Evolutionary conservation across 2,113 vertebrate genomes (phyloP).

Genomic region (Cnemophilus loriae): DNA sequence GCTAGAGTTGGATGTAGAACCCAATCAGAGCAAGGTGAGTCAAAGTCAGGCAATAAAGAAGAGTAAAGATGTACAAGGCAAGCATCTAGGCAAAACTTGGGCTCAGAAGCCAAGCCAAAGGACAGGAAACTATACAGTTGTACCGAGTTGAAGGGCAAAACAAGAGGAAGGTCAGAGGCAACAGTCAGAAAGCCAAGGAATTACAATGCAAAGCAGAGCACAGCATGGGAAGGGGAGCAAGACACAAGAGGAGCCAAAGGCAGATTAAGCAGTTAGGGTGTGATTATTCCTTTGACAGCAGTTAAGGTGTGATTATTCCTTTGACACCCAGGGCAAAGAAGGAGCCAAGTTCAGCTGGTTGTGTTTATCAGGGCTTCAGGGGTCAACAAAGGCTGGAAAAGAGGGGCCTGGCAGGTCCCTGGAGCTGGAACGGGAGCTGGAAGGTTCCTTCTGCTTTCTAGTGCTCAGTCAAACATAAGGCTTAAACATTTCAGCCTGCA

Average conservation of each 20-base stretch:
- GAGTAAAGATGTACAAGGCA: not conserved
- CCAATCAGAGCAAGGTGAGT: not conserved
- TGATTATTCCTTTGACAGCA: too few relatives aligned
- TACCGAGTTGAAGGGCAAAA: not conserved
- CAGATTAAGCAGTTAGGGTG: not conserved
- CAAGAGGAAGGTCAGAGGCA: not conserved
- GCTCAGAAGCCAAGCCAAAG: not conserved
- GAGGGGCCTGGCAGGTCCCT: not conserved
- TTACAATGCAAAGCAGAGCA: not conserved
- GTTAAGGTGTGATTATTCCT: not conserved
- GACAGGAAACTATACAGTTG: not conserved
- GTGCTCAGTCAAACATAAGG: not conserved
- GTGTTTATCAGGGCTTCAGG: not conserved
- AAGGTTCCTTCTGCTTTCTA: not conserved
- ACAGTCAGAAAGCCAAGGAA: not conserved
- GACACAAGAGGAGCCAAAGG: not conserved
- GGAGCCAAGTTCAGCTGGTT: not conserved
- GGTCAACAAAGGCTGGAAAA: not conserved
- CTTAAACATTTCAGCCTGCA: not conserved
- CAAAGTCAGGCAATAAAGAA: not conserved
- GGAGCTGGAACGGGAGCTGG: not conserved
- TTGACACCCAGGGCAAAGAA: not conserved
- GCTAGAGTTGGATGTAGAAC: not conserved
- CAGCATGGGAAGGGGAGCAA: not conserved
- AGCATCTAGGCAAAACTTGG: not conserved